Base-by-base conservation (phyloP, 2,797 vertebrate genomes). In the Orientallactaga sibirica region DNA sequence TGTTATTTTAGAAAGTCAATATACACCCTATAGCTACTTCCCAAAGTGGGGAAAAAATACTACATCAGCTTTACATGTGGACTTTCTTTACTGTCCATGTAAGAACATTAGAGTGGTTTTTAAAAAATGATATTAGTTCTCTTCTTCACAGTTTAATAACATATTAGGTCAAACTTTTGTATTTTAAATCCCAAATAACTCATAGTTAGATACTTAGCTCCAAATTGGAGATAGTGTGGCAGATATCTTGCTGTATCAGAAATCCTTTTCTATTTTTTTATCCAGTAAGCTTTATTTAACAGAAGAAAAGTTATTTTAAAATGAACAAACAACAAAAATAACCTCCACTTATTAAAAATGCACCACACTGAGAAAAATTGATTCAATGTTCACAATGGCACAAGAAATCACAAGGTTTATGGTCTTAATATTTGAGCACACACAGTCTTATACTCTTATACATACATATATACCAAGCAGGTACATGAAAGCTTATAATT, bases 1-100 rank as follows among this genome's bases (percentile, higher is more conserved):
- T 86, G 68, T 86, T 87, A 86, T 90, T 95, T 95, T 76, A 84
- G 76, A 41, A 19, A 87, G 48, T 94, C 75, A 20, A 66, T 94
- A 88, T 19, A 37, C 70, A 76, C 10, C 78, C 9, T 91, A 87
- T 78, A 89, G 75, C 76, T 22, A 55, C 92, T 76, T 75, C 33
- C 24, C 29, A 43, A 3, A 75, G 68, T 52, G 2, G 55, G 2
- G 33, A 37, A 73, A 73, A 82, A 61, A 61, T 19, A 77, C 10
- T 62, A 1, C 67, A 67, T 62, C 3, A 41, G 81, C 5, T 91
- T 78, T 89, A 92, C 91, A 90, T 66, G 48, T 1, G 14, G 43
- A 37, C 9, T 64, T 43, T 94, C 87, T 92, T 77, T 81, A 22
- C 1, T 25, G 68, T 66, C 10, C 62, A 16, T 24, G 4, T 58